These are phyloP conservation scores for Rousettus leschenaultii DNA, from an alignment of 2,113 vertebrate genomes.

Conservation along the genomic window DNA sequence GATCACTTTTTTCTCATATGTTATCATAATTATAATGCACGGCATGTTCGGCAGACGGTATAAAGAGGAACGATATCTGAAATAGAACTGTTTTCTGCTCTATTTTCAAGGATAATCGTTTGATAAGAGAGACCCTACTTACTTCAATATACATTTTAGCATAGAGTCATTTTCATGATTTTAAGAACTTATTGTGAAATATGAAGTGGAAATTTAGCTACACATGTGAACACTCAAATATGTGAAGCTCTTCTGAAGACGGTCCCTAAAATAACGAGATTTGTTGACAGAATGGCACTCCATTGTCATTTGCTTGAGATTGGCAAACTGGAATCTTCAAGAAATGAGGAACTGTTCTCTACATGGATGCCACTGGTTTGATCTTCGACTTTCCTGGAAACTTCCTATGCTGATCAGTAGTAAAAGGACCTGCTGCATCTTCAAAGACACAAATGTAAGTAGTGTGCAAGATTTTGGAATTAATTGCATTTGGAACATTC, in stretches of 20 bases:
- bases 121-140: background rate
- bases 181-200: background rate
- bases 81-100: background rate
- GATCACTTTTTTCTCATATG: background rate
- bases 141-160: background rate
- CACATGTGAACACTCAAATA: background rate
- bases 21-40: background rate
- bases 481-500: slow-evolving; percentile 42
- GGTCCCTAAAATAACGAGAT: background rate
- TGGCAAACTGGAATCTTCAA: background rate
- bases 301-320: background rate
- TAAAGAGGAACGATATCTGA: background rate
- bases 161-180: slow-evolving; percentile 1
- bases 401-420: background rate
- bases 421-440: background rate
- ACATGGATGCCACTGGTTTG: background rate
- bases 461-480: background rate
- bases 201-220: slow-evolving; percentile 27
- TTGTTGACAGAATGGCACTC: background rate
- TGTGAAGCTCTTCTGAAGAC: background rate
- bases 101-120: slow-evolving; percentile 36
- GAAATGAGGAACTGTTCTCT: background rate
- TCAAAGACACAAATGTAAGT: background rate
- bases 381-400: background rate
- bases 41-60: background rate